Base-by-base conservation (phyloP, 53 echinoderm and acorn worm genomes). In the Echinarachnius parma region DNA sequence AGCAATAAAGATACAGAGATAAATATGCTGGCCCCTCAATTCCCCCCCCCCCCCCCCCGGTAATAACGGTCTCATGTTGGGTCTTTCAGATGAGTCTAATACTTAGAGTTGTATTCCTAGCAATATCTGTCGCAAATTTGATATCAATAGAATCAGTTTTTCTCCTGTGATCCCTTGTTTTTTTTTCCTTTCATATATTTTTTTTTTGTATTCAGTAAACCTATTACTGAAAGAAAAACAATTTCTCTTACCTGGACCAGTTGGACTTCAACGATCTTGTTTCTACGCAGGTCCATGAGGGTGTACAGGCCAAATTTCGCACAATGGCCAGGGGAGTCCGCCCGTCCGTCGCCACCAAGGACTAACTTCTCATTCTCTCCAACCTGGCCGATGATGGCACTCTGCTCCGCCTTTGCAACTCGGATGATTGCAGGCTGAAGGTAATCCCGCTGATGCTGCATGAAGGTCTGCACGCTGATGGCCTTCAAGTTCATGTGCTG, bases 271-370 rank as follows among this genome's bases (percentile, higher is more conserved):
- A 87, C n/a, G 28, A 87, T 82, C 62, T 78, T 71, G 32, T 78
- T 87, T 31, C n/a, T 19, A 18, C 82, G 57, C 31, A 87, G 65
- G 58, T 87, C 74, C 78, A 69, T 68, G 0, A 82, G 25, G 15
- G 82, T 82, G 34, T 82, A 82, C 0, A 42, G 11, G 15, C 87
- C 75, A 59, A 78, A 82, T 21, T 82, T 87, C 31, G 87, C 87
- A 1, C 59, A 78, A 31, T 87, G 82, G 2, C 87, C 87, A 36
- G 78, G 82, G 28, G 72, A 77, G 28, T 82, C 82, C 1, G 78
- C 71, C 19, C 66, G 46, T 26, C 78, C 82, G 44, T 87, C 82
- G 0, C 87, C 87, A 23, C 87, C 82, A 28, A 87, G 71, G n/a
- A 58, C 18, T 0, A 82, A 24, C 15, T 32, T 25, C 34, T 59